These are phyloP conservation scores for Sinodicranocentrus sp. DNA, from an alignment of 2,888 invertebrate species.

Conservation along the genomic window DNA sequence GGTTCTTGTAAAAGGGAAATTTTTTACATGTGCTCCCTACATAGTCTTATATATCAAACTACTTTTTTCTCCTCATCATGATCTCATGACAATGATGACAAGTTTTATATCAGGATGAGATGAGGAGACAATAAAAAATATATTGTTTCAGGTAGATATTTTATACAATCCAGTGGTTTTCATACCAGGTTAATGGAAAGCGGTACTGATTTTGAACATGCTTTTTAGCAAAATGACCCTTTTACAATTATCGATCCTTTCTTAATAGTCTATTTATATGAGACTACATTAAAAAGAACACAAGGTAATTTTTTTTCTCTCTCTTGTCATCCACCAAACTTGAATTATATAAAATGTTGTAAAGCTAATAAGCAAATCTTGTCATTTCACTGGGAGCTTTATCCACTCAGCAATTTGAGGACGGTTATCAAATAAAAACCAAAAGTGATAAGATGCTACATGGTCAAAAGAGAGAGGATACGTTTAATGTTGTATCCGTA, in stretches of 20 bases:
- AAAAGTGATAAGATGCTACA: constrained; percentile 5
- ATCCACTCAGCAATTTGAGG: constrained; percentile 5
- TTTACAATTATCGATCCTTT: constrained; percentile 49
- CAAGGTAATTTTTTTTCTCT: no score
- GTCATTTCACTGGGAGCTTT: neutral
- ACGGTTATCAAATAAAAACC: constrained; percentile 30
- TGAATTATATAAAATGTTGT: no score
- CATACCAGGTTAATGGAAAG: constrained; percentile 53
- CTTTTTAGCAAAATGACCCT: constrained; percentile 24
- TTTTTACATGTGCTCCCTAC: no score
- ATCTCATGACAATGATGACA: no score
- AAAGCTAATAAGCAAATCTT: constrained; percentile 8
- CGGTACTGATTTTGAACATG: neutral
- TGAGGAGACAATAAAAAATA: no score
- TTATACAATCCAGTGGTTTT: no score
- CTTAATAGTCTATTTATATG: constrained; percentile 36
- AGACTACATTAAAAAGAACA: neutral
- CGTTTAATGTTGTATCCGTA: constrained; percentile 41
- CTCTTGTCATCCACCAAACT: no score
- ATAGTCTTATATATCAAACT: no score
- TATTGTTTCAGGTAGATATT: no score
- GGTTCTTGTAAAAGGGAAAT: constrained; percentile 26
- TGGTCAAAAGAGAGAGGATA: constrained; percentile 13
- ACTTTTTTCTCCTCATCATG: no score
- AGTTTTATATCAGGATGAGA: neutral